Base-by-base conservation (phyloP, 1,140 invertebrate species). In the Calycopis cecrops region DNA sequence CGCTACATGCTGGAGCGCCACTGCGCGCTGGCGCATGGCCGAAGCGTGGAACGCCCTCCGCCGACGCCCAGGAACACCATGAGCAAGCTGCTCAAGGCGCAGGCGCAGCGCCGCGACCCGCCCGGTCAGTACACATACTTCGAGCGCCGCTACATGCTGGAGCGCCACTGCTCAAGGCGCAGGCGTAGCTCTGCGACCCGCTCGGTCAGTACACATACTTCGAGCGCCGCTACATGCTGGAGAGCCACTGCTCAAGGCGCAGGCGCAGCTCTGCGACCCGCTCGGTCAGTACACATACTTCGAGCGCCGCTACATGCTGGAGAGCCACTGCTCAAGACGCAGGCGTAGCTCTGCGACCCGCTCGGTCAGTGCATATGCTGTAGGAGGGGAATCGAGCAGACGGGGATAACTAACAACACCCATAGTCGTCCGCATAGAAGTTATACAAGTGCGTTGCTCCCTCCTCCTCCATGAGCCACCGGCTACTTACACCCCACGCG, bases 181-280 rank as follows among this genome's bases (percentile, higher is more conserved):
- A 53, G 16, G n/a, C n/a, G n/a, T n/a, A n/a, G n/a, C n/a, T n/a
- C n/a, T n/a, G n/a, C n/a, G n/a, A n/a, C 64, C 65, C 71, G 48
- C 60, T 59, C 17, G 72, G 63, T 48, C 85, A 88, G 76, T 75
- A 79, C 17, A 74, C 81, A 52, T 65, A 79, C 40, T 73, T 83
- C 35, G 85, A 88, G 68, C 71, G 76, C 3, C 74, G 76, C 80
- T 55, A 79, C 76, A 55, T 82, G 83, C 54, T 75, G 86, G 51
- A 88, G 86, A 69, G 87, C 86, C 61, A 88, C 70, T 87, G 61
- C 76, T 88, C 52, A 86, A 88, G 71, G 75, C 77, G 63, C 84
- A 85, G 70, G 79, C 66, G 53, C 64, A 60, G 59, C 63, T 60
- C 48, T 63, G 61, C 37, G 63, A 55, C 17, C 40, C 14, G 35